Evolutionary conservation across 2,888 invertebrate genomes (phyloP).

Genomic region (Hartigia nigra): DNA sequence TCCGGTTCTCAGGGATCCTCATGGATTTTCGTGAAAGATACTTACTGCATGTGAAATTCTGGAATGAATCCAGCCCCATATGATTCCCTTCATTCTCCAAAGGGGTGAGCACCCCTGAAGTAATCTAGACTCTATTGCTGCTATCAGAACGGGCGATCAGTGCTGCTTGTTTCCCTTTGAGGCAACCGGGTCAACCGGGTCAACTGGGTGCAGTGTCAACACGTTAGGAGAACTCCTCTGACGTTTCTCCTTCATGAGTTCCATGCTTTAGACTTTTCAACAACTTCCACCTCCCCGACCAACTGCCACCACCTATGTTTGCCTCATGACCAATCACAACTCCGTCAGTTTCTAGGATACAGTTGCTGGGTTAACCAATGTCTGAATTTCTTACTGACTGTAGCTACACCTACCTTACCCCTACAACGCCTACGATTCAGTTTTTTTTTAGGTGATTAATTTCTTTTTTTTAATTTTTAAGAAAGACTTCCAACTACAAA

Average conservation of each 20-base stretch:
- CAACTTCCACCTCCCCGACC: neutral
- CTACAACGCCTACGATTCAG: too few relatives aligned
- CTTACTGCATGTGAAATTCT: neutral
- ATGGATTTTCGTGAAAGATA: neutral
- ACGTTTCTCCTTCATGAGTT: constrained; percentile 32
- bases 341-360: neutral
- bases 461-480: neutral
- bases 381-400: neutral
- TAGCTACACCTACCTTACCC: neutral
- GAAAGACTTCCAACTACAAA: neutral
- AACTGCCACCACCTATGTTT: neutral
- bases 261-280: constrained; percentile 1
- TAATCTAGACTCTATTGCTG: constrained; percentile 60
- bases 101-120: constrained; percentile 49
- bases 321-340: neutral
- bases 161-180: constrained; percentile 55
- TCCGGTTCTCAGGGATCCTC: constrained; percentile 15
- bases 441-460: too few relatives aligned
- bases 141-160: constrained; percentile 55
- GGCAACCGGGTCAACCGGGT: constrained; percentile 56
- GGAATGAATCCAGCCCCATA: neutral
- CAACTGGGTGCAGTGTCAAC: constrained; percentile 57
- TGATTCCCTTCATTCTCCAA: neutral
- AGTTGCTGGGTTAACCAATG: neutral
- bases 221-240: constrained; percentile 48